Conservation (phyloP, 2,888 invertebrate species). For the Rotaria macrura region DNA sequence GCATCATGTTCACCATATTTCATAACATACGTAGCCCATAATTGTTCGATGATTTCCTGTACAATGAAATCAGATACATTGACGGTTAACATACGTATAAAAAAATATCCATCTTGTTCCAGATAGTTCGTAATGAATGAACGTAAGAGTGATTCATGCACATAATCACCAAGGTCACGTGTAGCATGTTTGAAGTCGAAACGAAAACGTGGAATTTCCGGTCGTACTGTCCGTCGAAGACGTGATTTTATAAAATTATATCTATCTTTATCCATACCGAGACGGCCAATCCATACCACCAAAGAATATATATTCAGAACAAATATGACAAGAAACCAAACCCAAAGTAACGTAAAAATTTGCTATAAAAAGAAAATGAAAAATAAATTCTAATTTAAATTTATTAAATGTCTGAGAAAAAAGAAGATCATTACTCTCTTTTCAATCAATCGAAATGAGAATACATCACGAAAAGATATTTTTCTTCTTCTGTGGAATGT, state of each 20-base stretch:
- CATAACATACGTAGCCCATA: neutral
- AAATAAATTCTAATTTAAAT: no score
- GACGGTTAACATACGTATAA: neutral
- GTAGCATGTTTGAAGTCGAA: neutral
- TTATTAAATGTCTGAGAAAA: no score
- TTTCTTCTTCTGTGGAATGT: no score
- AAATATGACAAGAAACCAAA: neutral
- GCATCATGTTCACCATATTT: neutral
- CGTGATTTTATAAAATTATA: neutral
- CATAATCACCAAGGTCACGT: neutral
- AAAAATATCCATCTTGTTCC: neutral
- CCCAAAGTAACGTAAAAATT: neutral
- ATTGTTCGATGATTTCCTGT: neutral
- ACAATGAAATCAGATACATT: neutral
- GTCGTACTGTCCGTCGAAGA: neutral
- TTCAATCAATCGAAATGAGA: no score
- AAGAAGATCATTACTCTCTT: no score
- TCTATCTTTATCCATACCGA: neutral
- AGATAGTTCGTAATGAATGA: neutral
- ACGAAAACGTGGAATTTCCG: neutral
- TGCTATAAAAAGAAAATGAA: neutral
- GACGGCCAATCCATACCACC: neutral
- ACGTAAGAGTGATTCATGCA: neutral
- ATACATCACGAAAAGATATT: no score
- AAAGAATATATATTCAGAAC: neutral